Evolutionary conservation across 2,113 vertebrate species (phyloP), one percentile per base, ranked within the genome.

Genomic region (Phylloscopus trochilus): DNA sequence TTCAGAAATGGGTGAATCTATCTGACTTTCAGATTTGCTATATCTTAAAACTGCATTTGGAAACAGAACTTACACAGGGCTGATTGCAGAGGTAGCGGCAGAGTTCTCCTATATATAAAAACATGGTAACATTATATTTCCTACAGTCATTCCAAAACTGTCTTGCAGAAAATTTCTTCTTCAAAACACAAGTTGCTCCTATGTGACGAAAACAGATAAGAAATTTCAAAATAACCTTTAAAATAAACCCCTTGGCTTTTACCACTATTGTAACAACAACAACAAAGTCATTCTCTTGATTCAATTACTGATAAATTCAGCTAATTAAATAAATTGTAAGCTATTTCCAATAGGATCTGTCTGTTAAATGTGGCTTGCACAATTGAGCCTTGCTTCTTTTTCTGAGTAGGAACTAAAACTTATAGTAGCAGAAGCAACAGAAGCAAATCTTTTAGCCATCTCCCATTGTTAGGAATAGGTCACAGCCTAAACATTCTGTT

Each of bases 41-140:
- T 81, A 10, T 41, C 33, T 64, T 44, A 66, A 78, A 75, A 17
- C 16, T 79, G 20, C 7, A 28, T 43, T 79, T 78, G 18, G n/a
- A 79, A 69, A 41, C 7, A 14, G 58, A 83, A 68, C 84, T 94
- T 98, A 99, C 98, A 86, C 92, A 81, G 15, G 98, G 97, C 31
- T 98, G 97, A 91, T 98, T 98, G 91, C 98, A 97, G 53, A 99
- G 96, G 80, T 99, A 99, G 62, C 96, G 96, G 62, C 98, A 99
- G 28, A 99, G 97, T 83, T 99, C 98, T 92, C 98, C 98, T 30
- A 98, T 98, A 55, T 99, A 98, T 76, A 98, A 98, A 90, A 99
- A 98, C 31, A 98, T 90, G 5, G 98, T 99, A 75, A 98, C 97
- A 1, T 98, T 95, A 44, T 98, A 94, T 78, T 98, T 98, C 70